These are phyloP conservation scores for Thecocarcelia acutangulata DNA, from an alignment of 2,888 invertebrate species.

Conservation along the genomic window DNA sequence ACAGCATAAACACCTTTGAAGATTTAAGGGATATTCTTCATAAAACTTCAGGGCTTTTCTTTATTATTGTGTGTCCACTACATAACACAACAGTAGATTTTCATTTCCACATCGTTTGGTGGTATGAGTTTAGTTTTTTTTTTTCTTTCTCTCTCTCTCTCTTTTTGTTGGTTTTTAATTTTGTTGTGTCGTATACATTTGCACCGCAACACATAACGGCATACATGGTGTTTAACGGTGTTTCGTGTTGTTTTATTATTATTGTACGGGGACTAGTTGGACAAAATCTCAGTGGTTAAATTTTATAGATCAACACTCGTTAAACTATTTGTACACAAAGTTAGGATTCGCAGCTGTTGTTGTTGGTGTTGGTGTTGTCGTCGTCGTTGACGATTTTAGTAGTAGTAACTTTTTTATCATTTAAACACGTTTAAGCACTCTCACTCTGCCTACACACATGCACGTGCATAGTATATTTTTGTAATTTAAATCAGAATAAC, in stretches of 20 bases:
- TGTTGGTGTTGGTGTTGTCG: constrained; percentile 1
- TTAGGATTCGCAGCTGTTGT: constrained; percentile 8
- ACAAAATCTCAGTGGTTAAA: constrained; percentile 65
- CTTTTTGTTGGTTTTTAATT: constrained; percentile 1
- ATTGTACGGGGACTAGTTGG: constrained; percentile 42
- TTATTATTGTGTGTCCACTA: constrained; percentile 37
- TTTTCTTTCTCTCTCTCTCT: neutral
- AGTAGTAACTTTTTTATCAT: constrained; percentile 37
- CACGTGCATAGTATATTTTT: too few species aligned
- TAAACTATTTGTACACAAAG: constrained; percentile 58
- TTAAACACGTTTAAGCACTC: constrained; percentile 41
- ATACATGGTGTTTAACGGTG: neutral
- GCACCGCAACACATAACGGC: neutral
- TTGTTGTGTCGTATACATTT: constrained; percentile 5
- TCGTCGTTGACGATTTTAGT: constrained; percentile 39
- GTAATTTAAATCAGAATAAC: constrained; percentile 35
- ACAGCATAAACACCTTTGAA: constrained; percentile 26
- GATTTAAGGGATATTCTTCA: constrained; percentile 44
- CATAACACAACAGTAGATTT: constrained; percentile 19
- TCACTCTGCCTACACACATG: neutral
- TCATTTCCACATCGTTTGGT: constrained; percentile 31
- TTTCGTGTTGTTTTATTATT: constrained; percentile 30
- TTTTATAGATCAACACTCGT: constrained; percentile 65
- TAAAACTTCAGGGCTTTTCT: constrained; percentile 40
- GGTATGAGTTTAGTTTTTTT: neutral